Base-by-base conservation (phyloP, 2,888 invertebrate species). In the Vannuccia rotundouncinata region DNA sequence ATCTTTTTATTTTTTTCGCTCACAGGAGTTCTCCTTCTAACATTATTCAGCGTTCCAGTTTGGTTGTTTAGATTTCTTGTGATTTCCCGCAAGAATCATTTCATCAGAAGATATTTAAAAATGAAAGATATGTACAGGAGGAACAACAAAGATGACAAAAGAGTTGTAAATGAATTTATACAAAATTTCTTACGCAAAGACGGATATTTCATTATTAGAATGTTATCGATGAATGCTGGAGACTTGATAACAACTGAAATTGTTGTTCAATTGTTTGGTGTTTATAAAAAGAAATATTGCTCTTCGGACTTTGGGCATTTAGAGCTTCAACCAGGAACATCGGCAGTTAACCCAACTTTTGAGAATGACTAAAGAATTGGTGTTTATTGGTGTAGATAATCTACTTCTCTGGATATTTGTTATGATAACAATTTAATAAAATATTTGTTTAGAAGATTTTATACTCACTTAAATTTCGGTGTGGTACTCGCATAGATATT, bases 151-250 rank as follows among this genome's bases (percentile, higher is more conserved):
- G 27, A 5, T n/a, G 25, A 13, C n/a, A 31, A 77, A 45, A 59
- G 29, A 60, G 59, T 27, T 22, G 31, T 80, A 5, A 59, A 59
- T 80, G 1, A 29, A 80, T 80, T 80, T 60, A 45, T 80, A 17
- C 31, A 81, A 2, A 29, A 80, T 60, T 80, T 80, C 59, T 27
- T 80, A 10, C 59, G 80, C n/a, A 27, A 81, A 2, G 80, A 80
- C 79, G 80, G 80, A 59, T 29, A 80, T 29, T 80, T 80, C 31
- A 29, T 80, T n/a, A 25, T 80, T 10, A 27, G 79, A 30, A 80
- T 80, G 77, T 29, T 80, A 1, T 80, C 78, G 0, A 80, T 80
- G 80, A 80, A 80, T 80, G 80, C 45, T 30, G 80, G 80, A 0
- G 80, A 80, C 25, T 27, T 80, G 10, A 80, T 66, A 1, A 79